Base-by-base conservation (phyloP, 2,888 invertebrate genomes). In the Apamea crenata region DNA sequence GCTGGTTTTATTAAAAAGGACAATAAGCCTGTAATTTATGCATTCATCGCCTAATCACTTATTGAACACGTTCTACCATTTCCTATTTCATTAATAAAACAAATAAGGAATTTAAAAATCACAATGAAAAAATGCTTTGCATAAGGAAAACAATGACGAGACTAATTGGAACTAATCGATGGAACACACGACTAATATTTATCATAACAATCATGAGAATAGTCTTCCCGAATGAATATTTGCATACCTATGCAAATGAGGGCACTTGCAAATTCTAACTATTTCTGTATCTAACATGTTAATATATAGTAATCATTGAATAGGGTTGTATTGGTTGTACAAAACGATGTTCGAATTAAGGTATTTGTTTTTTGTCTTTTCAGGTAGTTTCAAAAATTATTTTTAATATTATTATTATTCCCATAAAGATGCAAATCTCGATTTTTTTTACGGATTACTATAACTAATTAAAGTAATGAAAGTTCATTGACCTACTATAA, bases 81-180 rank as follows among this genome's bases (percentile, higher is more conserved):
- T 78, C 69, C 72, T 84, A 69, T 67, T 74, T 63, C 53, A 80
- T 75, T 70, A 71, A 80, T 69, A 68, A 80, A 80, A 74, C 77
- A 74, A 86, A 77, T 32, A 67, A 65, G 29, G 77, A 86, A 65
- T 79, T 67, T 44, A 71, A 72, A 80, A 78, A 59, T n/a, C 59
- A 85, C 77, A 84, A 86, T 69, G 80, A 81, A 83, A 69, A 85
- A 72, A 77, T 68, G 50, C 18, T 77, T n/a, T 61, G 80, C 63
- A 73, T 53, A 47, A 74, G 74, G 70, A 70, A 77, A 83, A 90
- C 88, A 89, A 90, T 88, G 80, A 82, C 83, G 84, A 81, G 84
- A 91, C 89, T 88, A 91, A 92, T 91, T 87, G 84, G 85, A 80
- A 90, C 84, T 89, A 91, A 92, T 92, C 88, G 83, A 86, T 89